A percentile compares a stretch with the other conserved stretches of the same genome.
These are phyloP conservation scores for Harmothoe impar DNA, from an alignment of 2,888 invertebrate genomes.

Conservation along the genomic window DNA sequence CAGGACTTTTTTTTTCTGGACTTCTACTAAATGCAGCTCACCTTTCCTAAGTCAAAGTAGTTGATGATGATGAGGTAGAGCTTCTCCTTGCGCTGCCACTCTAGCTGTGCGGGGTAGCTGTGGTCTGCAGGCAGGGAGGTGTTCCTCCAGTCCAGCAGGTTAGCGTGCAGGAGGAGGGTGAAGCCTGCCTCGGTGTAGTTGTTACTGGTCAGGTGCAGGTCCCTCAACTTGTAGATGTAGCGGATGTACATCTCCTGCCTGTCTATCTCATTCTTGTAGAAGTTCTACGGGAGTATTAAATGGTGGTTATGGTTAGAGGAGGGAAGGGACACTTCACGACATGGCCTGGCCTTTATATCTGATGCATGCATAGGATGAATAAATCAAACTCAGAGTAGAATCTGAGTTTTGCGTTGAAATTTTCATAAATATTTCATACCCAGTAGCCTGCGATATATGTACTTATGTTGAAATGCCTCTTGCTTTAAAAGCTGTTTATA, in stretches of 20 bases:
- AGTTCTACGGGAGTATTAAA: constrained; percentile 89
- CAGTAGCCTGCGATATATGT: too few species aligned
- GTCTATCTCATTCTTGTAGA: constrained; percentile 97
- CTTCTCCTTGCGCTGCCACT: constrained; percentile 94
- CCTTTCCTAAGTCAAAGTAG: constrained; percentile 96
- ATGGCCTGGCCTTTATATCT: too few species aligned
- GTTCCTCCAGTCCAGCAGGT: constrained; percentile 90
- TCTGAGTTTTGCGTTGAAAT: too few species aligned
- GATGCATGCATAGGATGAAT: too few species aligned
- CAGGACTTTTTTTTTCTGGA: too few species aligned
- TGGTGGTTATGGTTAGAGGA: background rate
- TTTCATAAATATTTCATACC: too few species aligned
- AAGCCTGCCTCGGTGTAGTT: constrained; percentile 98
- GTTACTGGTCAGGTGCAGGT: constrained; percentile 94
- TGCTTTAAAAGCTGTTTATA: too few species aligned
- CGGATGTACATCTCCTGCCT: constrained; percentile 97
- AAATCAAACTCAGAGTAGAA: too few species aligned
- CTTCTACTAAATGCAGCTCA: too few species aligned
- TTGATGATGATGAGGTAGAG: constrained; percentile 94
- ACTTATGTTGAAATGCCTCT: too few species aligned
- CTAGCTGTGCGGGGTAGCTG: constrained; percentile 89
- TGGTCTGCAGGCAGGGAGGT: constrained; percentile 80
- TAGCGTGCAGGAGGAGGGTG: constrained; percentile 95
- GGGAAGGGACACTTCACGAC: background rate
- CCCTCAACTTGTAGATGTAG: constrained; percentile 97